Base-by-base conservation (phyloP, 2,113 vertebrate genomes). In the Geococcyx californianus region DNA sequence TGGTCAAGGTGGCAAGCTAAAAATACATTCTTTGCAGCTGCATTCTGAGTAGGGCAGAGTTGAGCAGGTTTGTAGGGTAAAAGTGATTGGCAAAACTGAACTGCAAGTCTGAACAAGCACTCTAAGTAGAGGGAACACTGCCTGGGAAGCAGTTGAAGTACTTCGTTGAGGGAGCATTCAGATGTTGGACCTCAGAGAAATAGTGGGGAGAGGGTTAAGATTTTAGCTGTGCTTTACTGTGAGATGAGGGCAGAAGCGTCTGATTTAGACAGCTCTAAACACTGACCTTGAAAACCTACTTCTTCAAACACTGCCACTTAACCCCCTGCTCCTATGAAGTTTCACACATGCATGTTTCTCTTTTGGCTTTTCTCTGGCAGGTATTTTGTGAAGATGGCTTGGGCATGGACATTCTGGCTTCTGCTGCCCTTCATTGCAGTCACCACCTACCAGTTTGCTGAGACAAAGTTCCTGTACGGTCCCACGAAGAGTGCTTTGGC, bases 351-450 rank as follows among this genome's bases (percentile, higher is more conserved):
- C 38, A 1, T 1, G 5, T 49, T 68, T 93, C 80, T 77, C 66
- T 93, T 55, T 52, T 88, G n/a, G 1, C 62, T 97, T 96, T 93
- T 76, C 49, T 90, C 78, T 74, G 94, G 55, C 97, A 99, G 99
- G 12, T 99, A 99, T 86, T 99, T 99, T 73, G 99, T 99, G 85
- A 99, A 99, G 97, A 1, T 99, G 87, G 99, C 99, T 83, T 99
- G 99, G 99, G 99, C 98, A 24, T 99, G 99, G 99, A 99, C 99
- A 0, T 91, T 99, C 93, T 96, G 98, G 81, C 98, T 99, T 51
- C 98, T 99, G 52, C 97, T 99, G 24, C 99, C 99, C n/a, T 99
- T 99, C 98, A 97, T 99, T 15, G 42, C 97, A 21, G 95, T 99
- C 64, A 99, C 98, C 96, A 98, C 98, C 94, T 98, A 93, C 76